Conservation (phyloP, 2,797 vertebrate genomes). For the Anolis apletophallus region DNA sequence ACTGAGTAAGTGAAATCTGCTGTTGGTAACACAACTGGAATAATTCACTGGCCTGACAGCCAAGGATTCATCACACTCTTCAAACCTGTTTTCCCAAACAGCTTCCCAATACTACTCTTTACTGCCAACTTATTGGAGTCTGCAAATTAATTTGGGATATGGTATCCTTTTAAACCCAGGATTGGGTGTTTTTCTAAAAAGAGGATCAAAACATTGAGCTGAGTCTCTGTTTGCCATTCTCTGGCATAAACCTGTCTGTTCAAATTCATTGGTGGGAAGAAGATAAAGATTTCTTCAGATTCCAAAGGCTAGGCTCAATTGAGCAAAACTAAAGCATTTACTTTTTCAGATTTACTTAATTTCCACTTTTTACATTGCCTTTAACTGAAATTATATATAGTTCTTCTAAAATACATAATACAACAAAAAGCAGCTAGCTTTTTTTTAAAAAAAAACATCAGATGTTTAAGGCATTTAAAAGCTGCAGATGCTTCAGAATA, state of each 20-base stretch:
- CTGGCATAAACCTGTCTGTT: neutral
- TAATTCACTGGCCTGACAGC: conserved; percentile 61
- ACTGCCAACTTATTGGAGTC: conserved; percentile 34
- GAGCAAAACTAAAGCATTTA: neutral
- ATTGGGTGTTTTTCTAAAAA: conserved; percentile 23
- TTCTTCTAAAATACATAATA: conserved; percentile 16
- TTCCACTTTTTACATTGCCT: conserved; percentile 23
- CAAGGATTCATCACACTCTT: conserved; percentile 55
- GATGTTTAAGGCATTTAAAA: conserved; percentile 32
- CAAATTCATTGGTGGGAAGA: conserved; percentile 12
- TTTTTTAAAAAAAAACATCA: neutral
- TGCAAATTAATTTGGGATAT: conserved; percentile 30
- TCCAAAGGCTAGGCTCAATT: neutral
- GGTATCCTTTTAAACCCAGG: conserved; percentile 10
- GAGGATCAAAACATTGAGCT: conserved; percentile 34
- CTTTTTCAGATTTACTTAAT: conserved; percentile 31
- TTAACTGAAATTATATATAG: conserved; percentile 23
- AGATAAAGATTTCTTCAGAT: neutral
- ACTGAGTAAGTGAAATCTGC: conserved; percentile 17
- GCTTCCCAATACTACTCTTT: conserved; percentile 46
- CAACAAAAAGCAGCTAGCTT: neutral
- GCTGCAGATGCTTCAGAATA: neutral
- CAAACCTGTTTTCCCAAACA: conserved; percentile 33
- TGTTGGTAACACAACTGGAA: conserved; percentile 60
- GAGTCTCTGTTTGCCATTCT: neutral